A percentile compares a stretch with the other conserved stretches of the same genome.
These are phyloP conservation scores for Petrocephalus zakoni DNA, from an alignment of 2,113 vertebrate genomes.

Conservation along the genomic window DNA sequence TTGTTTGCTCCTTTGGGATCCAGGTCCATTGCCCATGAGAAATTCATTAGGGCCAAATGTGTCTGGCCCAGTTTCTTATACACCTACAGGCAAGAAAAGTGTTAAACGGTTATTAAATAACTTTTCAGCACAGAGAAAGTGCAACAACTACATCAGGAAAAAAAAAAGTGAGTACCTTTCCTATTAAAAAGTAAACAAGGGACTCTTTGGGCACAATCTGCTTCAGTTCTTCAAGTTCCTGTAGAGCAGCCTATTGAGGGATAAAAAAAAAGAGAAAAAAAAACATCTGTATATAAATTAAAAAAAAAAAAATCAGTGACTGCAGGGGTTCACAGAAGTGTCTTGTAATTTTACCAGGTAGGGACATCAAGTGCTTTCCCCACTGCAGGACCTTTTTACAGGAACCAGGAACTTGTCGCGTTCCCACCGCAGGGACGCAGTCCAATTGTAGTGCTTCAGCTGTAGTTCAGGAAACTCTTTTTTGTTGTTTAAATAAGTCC, in stretches of 20 bases:
- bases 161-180: slow-evolving; percentile 73
- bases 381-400: not conserved
- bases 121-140: not conserved
- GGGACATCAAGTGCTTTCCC: not conserved
- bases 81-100: slow-evolving; percentile 61
- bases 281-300: not conserved
- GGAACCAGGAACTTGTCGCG: not conserved
- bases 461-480: not conserved
- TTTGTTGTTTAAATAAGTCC: too few species aligned
- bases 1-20: slow-evolving; percentile 99
- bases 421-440: not conserved
- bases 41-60: slow-evolving; percentile 97
- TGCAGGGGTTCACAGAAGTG: not conserved
- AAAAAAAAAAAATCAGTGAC: not conserved
- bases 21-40: slow-evolving; percentile 98
- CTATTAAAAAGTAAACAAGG: slow-evolving; percentile 98
- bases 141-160: not conserved
- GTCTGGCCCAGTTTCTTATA: slow-evolving; percentile 98
- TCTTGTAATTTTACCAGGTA: not conserved
- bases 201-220: slow-evolving; percentile 99
- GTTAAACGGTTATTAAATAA: not conserved
- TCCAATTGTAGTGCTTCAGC: not conserved
- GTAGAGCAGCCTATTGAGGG: slow-evolving; percentile 78
- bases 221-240: slow-evolving; percentile 97
- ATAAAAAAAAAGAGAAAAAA: not conserved